A percentile compares a stretch with the other conserved stretches of the same genome.
These are phyloP conservation scores for Euura saliciscinereae DNA, from an alignment of 1,140 invertebrate genomes.

Conservation along the genomic window DNA sequence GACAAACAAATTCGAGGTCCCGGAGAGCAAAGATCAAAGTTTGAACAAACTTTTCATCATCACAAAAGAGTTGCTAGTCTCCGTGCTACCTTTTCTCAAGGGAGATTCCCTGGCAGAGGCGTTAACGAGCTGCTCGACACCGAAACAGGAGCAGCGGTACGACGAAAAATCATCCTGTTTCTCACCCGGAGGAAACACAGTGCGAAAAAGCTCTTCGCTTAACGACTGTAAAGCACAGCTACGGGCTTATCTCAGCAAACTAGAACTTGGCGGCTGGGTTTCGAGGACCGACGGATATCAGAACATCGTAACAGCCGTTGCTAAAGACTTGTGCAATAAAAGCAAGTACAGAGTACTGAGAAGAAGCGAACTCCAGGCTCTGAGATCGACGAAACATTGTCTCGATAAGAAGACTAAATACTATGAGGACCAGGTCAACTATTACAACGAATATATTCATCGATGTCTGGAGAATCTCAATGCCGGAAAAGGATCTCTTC, in stretches of 20 bases:
- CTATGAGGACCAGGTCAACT: constrained; percentile 79
- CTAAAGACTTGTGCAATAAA: constrained; percentile 71
- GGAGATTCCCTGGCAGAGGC: constrained; percentile 57
- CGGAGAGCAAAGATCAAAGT: constrained; percentile 68
- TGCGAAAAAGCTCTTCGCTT: constrained; percentile 56
- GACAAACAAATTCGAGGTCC: constrained; percentile 74
- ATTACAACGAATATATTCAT: constrained; percentile 80
- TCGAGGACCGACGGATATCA: constrained; percentile 74
- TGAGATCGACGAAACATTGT: constrained; percentile 70
- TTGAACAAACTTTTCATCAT: constrained; percentile 75
- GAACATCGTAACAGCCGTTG: constrained; percentile 71
- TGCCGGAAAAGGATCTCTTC: constrained; percentile 69
- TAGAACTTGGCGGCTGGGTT: constrained; percentile 74
- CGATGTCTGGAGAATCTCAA: constrained; percentile 78
- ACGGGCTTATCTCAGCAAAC: constrained; percentile 67
- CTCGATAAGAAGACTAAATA: constrained; percentile 75
- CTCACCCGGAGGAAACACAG: constrained; percentile 27
- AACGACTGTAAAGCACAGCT: constrained; percentile 67
- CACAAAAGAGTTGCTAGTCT: constrained; percentile 72
- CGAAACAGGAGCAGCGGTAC: constrained; percentile 44
- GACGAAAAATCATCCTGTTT: constrained; percentile 31
- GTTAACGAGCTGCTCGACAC: constrained; percentile 39
- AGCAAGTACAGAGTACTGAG: constrained; percentile 67
- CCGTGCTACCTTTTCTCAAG: constrained; percentile 67
- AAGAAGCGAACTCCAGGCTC: constrained; percentile 67